Percentiles rank a stretch among this genome's conserved stretches.
phyloP scores from a whole-genome alignment of 2,113 vertebrate genomes.

The Suricata suricatta region DNA sequence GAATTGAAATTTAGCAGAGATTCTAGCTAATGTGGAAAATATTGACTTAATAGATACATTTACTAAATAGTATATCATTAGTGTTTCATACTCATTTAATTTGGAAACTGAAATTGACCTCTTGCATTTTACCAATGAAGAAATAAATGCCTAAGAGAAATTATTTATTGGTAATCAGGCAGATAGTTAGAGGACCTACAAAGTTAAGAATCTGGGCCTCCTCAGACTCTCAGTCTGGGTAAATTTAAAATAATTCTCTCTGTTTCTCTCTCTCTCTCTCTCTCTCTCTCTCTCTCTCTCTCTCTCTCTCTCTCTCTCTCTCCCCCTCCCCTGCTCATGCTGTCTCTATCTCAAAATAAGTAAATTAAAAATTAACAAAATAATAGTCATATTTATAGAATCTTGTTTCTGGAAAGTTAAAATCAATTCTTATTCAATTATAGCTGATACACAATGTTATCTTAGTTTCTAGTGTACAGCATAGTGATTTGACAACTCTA shows the following conservation, averaged over 20 bases:
- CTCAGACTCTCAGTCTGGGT: not conserved
- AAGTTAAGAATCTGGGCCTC: not conserved
- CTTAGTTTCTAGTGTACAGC: not conserved
- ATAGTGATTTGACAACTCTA: not conserved
- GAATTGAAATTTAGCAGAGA: not conserved
- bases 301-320: too few species aligned
- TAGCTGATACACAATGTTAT: not conserved
- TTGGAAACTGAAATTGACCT: not conserved
- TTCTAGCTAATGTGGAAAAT: not conserved
- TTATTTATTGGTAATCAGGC: not conserved
- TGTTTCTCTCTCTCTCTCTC: too few species aligned
- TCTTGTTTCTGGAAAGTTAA: not conserved
- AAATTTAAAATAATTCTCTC: not conserved
- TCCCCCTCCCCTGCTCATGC: too few species aligned
- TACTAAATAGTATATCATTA: not conserved
- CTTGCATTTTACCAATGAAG: not conserved
- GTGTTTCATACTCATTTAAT: not conserved
- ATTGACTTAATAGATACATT: not conserved
- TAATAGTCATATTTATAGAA: not conserved
- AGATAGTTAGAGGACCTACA: not conserved
- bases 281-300: too few species aligned
- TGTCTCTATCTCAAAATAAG: too few species aligned
- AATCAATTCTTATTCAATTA: not conserved
- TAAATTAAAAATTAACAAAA: not conserved
- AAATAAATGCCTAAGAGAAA: not conserved